phyloP scores from a whole-genome alignment of 2,888 invertebrate species.

The Pelosia muscerda region DNA sequence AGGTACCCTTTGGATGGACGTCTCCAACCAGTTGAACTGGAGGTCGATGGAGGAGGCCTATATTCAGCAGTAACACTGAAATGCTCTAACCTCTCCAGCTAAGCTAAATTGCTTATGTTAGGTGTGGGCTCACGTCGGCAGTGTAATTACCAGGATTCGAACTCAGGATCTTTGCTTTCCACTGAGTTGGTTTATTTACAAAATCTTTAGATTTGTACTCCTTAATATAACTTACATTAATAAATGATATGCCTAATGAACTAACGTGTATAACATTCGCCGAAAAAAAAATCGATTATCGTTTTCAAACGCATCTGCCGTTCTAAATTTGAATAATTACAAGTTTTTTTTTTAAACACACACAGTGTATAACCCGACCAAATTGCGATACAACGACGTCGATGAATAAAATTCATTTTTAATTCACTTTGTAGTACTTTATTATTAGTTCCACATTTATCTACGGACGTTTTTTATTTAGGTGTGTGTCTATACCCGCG shows the following conservation, averaged over 20 bases:
- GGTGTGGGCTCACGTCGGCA: too few relatives aligned
- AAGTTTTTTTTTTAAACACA: constrained; percentile 66
- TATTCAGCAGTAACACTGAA: too few relatives aligned
- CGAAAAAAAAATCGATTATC: constrained; percentile 50
- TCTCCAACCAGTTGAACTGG: too few relatives aligned
- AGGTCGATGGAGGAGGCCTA: too few relatives aligned
- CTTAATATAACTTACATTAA: not conserved
- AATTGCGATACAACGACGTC: constrained; percentile 14
- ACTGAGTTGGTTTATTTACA: too few relatives aligned
- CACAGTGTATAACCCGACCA: constrained; percentile 30
- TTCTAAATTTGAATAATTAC: constrained; percentile 84
- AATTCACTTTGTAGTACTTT: constrained; percentile 15
- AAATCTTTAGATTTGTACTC: not conserved
- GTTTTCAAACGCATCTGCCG: constrained; percentile 78
- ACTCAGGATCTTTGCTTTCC: too few relatives aligned
- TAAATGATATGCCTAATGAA: constrained; percentile 41
- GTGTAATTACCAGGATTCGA: too few relatives aligned
- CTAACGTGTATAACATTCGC: constrained; percentile 18
- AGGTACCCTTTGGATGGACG: too few relatives aligned
- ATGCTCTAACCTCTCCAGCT: too few relatives aligned
- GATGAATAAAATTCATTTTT: constrained; percentile 20
- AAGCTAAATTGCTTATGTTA: too few relatives aligned
- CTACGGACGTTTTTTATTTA: constrained; percentile 40
- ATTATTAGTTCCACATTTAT: constrained; percentile 38
- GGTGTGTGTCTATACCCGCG: constrained; percentile 32